Percentiles rank a stretch among this genome's conserved stretches.
phyloP scores from a whole-genome alignment of 2,797 vertebrate genomes.

The Parotocinclus haroldoi region DNA sequence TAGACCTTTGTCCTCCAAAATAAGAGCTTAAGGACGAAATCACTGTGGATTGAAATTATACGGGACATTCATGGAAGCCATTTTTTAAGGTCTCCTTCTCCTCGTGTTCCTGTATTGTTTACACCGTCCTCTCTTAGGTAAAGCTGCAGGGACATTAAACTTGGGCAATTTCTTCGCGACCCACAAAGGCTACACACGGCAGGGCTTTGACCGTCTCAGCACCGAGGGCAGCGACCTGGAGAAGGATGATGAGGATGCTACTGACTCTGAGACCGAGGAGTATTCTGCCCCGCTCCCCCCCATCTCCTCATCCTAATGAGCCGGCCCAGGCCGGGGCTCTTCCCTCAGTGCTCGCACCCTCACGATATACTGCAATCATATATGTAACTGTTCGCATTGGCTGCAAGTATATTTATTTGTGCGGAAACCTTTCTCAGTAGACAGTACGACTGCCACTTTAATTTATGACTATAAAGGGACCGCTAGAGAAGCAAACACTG shows the following conservation, averaged over 20 bases:
- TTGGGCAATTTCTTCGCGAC: constrained; percentile 93
- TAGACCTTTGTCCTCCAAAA: too few relatives aligned
- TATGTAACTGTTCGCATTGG: constrained; percentile 81
- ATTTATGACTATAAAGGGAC: constrained; percentile 50
- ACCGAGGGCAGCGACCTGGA: constrained; percentile 96
- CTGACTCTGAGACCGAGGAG: constrained; percentile 93
- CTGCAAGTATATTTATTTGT: constrained; percentile 71
- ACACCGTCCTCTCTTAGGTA: constrained; percentile 67
- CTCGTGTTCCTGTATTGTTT: not conserved
- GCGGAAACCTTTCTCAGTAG: constrained; percentile 42
- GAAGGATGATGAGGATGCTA: constrained; percentile 86
- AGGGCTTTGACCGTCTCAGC: constrained; percentile 94
- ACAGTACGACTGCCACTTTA: constrained; percentile 51
- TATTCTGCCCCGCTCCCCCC: constrained; percentile 76
- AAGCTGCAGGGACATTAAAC: constrained; percentile 83
- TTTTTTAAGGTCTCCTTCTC: too few relatives aligned
- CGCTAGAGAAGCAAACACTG: constrained; percentile 44
- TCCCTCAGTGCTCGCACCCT: constrained; percentile 66
- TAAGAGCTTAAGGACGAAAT: too few relatives aligned
- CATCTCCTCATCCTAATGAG: constrained; percentile 61
- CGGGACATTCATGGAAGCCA: too few relatives aligned
- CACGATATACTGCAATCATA: constrained; percentile 81
- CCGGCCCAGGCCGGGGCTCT: constrained; percentile 24
- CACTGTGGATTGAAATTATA: too few relatives aligned
- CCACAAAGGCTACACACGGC: constrained; percentile 88